A percentile compares a stretch with the other conserved stretches of the same genome.
Evolutionary conservation across 2,797 vertebrate genomes (phyloP).

Genomic region (Parauchenoglanis punctatus): DNA sequence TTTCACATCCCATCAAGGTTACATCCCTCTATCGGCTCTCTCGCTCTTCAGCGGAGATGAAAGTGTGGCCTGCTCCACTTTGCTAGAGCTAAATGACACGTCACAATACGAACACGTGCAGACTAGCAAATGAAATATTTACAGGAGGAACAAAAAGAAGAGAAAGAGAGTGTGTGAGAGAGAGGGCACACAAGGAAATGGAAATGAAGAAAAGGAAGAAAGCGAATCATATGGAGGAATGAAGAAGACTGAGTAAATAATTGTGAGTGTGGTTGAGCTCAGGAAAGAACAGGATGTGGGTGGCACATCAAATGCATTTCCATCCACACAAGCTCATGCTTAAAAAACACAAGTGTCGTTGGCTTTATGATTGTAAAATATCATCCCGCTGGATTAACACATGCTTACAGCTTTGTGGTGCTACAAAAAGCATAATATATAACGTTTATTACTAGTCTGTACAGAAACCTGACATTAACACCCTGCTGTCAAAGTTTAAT

Average conservation of each 20-base stretch:
- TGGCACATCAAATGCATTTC: conserved; percentile 31
- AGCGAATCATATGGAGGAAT: conserved; percentile 17
- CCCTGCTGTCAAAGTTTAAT: conserved; percentile 12
- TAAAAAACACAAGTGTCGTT: not conserved
- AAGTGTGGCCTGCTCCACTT: conserved; percentile 72
- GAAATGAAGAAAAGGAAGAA: conserved; percentile 6
- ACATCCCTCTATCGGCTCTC: conserved; percentile 62
- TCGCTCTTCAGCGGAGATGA: conserved; percentile 57
- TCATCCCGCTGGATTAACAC: conserved; percentile 16
- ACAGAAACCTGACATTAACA: not conserved
- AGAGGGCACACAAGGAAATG: conserved; percentile 24
- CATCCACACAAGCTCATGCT: conserved; percentile 24
- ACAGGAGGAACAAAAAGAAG: conserved; percentile 55
- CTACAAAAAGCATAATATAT: conserved; percentile 10
- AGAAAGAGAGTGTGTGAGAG: conserved; percentile 23
- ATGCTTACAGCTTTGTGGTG: conserved; percentile 4
- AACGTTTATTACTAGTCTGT: not conserved
- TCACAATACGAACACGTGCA: conserved; percentile 80
- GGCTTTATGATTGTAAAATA: conserved; percentile 22
- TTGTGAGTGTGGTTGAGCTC: conserved; percentile 9
- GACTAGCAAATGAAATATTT: conserved; percentile 96
- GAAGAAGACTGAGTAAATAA: conserved; percentile 8
- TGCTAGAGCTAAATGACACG: conserved; percentile 87
- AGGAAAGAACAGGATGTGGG: conserved; percentile 22
- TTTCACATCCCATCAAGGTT: conserved; percentile 78